Base-by-base conservation (phyloP, 2,888 invertebrate species). In the Diplolepis rosae region DNA sequence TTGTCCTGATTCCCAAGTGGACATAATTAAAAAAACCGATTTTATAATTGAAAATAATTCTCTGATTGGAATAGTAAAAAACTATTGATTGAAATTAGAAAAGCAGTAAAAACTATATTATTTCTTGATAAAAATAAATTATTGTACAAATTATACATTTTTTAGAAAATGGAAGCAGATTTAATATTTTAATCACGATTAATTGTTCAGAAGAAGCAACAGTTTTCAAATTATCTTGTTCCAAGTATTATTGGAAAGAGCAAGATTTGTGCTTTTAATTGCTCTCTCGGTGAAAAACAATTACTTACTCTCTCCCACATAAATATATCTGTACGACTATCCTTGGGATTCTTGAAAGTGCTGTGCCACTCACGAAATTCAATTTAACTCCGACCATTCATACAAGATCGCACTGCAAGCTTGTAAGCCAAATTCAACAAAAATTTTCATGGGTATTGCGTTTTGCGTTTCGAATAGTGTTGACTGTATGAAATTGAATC, bases 301-400 rank as follows among this genome's bases (percentile, higher is more conserved):
- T 13, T 6, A 39, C 45, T 45, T 2, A 18, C 39, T 39, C 35
- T 22, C 18, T n/a, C 24, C 39, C n/a, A 11, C 24, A 32, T n/a
- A 39, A 11, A 27, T 1, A 24, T n/a, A 18, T 6, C 5, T 6
- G 35, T 56, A 5, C 22, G 11, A 24, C n/a, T 61, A 35, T 9
- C 27, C 35, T 24, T 39, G 35, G 39, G 24, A 61, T 61, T 61
- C 35, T 61, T 22, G 61, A 56, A 56, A 22, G 35, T 35, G 22
- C 32, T 15, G 24, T 24, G 13, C 35, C 61, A 35, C 35, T 22
- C 61, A 22, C 35, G n/a, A 39, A 61, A 61, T 61, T 61, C 39
- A 61, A 61, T 61, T 61, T 61, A 61, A 61, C 61, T 61, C n/a
- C 39, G 24, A 61, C 61, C 35, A 35, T 39, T n/a, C 39, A 11